A percentile compares a stretch with the other conserved stretches of the same genome.
Conservation (phyloP, 2,888 invertebrate genomes). For the Noctuana brunneofusca region DNA sequence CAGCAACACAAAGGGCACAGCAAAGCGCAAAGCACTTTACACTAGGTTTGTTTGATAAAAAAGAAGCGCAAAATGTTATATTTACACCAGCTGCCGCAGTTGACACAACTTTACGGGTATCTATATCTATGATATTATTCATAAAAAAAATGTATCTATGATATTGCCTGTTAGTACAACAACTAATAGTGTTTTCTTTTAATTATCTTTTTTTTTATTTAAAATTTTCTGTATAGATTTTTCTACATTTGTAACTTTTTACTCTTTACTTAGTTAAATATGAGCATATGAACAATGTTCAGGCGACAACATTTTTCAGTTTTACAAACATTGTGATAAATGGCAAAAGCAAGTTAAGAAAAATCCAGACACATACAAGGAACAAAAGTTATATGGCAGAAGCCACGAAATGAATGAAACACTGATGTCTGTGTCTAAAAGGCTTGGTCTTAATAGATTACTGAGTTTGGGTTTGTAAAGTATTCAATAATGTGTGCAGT, state of each 20-base stretch:
- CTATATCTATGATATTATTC: too few relatives aligned
- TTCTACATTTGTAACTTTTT: conserved; percentile 12
- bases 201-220: neutral
- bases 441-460: conserved; percentile 81
- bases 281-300: conserved; percentile 34
- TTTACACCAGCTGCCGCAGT: conserved; percentile 85
- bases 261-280: conserved; percentile 4
- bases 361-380: conserved; percentile 84
- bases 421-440: conserved; percentile 82
- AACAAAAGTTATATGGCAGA: conserved; percentile 79
- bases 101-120: conserved; percentile 87
- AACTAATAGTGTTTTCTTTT: neutral
- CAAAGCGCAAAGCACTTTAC: conserved; percentile 90
- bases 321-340: conserved; percentile 89
- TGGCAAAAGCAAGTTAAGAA: conserved; percentile 88
- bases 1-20: conserved; percentile 89
- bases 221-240: neutral
- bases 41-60: conserved; percentile 88
- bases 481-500: conserved; percentile 5
- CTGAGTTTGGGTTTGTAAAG: conserved; percentile 77
- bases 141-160: neutral
- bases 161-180: neutral
- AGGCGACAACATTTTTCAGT: conserved; percentile 79
- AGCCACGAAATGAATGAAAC: conserved; percentile 82
- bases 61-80: conserved; percentile 82